Conservation (phyloP, 2,888 invertebrate genomes). For the Tachina lurida region DNA sequence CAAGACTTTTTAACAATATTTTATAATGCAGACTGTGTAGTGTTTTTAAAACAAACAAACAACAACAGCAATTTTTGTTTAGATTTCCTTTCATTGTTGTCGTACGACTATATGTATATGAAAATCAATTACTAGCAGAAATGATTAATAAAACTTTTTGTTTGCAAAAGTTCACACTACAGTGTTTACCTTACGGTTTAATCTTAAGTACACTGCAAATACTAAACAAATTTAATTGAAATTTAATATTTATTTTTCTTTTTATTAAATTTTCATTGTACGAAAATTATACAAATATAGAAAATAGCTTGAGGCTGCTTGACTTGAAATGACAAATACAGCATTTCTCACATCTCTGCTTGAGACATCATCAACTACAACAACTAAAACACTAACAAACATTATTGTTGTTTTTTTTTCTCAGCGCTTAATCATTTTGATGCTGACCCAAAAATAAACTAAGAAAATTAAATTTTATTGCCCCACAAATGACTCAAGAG, state of each 20-base stretch:
- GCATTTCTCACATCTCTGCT: conserved; percentile 33
- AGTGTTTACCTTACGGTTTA: conserved; percentile 19
- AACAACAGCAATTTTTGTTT: conserved; percentile 40
- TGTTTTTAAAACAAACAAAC: background rate
- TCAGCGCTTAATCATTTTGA: conserved; percentile 18
- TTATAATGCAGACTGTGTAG: conserved; percentile 27
- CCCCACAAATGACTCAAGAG: conserved; percentile 40
- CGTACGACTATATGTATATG: conserved; percentile 8
- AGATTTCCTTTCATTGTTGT: conserved; percentile 45
- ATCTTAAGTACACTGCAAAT: background rate
- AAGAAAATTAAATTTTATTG: conserved; percentile 54
- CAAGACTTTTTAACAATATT: conserved; percentile 27
- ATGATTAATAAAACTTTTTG: conserved; percentile 42
- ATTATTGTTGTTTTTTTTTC: conserved; percentile 9
- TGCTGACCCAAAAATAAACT: conserved; percentile 58
- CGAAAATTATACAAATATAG: conserved; percentile 10
- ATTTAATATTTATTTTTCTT: background rate
- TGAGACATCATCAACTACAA: background rate
- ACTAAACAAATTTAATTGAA: background rate
- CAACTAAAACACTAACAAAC: background rate
- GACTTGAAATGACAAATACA: conserved; percentile 50
- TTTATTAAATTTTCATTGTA: background rate
- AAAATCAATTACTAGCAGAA: conserved; percentile 50
- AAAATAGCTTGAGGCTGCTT: conserved; percentile 18
- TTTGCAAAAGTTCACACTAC: conserved; percentile 3